Base-by-base conservation (phyloP, 2,797 vertebrate genomes). In the Margarornis squamiger region DNA sequence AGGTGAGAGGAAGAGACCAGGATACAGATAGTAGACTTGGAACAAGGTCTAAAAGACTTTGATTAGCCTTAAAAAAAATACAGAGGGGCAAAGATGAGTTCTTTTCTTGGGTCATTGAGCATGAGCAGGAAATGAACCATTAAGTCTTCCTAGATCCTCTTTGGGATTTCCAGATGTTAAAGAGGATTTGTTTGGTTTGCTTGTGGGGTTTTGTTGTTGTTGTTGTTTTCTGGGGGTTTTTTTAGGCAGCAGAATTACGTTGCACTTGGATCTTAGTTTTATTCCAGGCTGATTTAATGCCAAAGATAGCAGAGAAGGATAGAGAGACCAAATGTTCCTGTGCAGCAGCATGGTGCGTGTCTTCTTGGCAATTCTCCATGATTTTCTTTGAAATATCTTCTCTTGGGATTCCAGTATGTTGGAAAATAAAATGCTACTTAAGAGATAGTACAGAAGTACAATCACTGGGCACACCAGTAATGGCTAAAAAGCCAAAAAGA, bases 371-470 rank as follows among this genome's bases (percentile, higher is more conserved):
- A 68, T 46, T 74, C 14, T 84, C 67, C 58, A 32, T 4, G 15
- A n/a, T 68, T 90, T 90, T 78, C 58, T 90, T 54, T 32, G 73
- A 90, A 83, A 90, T 77, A 51, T 43, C 82, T 90, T 68, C 79
- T 81, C 66, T 55, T 68, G 49, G 54, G 61, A 81, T 74, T 86
- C 22, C 54, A 39, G 22, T 18, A 4, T 26, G 46, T 6, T 91
- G 54, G 55, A 85, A 91, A 92, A 73, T 49, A 67, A 85, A 89
- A 71, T 43, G 4, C 54, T 74, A 7, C 57, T 88, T 71, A 36
- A 43, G 15, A 46, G 23, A 41, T 67, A 78, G 58, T 15, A 54
- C 18, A 11, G 45, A 77, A 72, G 30, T 36, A 38, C 46, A 77
- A 36, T 86, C 58, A 38, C 9, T 84, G 32, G 14, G 41, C 54